Percentiles rank a stretch among this genome's conserved stretches.
phyloP scores from a whole-genome alignment of 2,113 vertebrate genomes.

The Notothenia rossii region DNA sequence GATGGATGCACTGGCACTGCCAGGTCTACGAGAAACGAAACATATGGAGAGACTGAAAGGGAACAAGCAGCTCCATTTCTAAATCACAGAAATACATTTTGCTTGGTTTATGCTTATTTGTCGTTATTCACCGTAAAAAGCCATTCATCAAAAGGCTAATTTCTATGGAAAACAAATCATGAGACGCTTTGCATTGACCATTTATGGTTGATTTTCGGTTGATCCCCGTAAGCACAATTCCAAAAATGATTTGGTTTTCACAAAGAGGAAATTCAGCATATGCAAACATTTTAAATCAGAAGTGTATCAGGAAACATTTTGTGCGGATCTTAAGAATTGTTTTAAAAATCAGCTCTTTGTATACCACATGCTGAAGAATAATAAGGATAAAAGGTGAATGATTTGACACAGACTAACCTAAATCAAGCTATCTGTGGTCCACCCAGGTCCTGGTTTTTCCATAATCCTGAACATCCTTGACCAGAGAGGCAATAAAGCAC shows the following conservation, averaged over 20 bases:
- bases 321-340: background rate
- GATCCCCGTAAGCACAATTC: background rate
- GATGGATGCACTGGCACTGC: background rate
- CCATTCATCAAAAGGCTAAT: background rate
- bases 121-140: background rate
- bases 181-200: background rate
- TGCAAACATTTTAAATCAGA: too few species aligned
- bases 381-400: background rate
- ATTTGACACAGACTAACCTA: constrained; percentile 32
- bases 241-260: background rate
- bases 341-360: background rate
- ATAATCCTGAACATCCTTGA: constrained; percentile 20
- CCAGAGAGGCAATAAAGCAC: constrained; percentile 27
- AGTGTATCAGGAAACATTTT: too few species aligned
- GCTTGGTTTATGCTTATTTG: background rate
- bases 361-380: too few species aligned
- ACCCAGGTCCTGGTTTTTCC: constrained; percentile 1
- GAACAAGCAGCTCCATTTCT: background rate
- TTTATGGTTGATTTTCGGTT: background rate
- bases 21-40: background rate
- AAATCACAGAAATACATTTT: background rate
- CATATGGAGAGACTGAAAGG: too few species aligned
- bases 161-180: background rate
- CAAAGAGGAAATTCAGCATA: too few species aligned
- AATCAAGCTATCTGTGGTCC: constrained; percentile 26